Conservation (phyloP, 2,113 vertebrate genomes). For the Mirounga angustirostris region DNA sequence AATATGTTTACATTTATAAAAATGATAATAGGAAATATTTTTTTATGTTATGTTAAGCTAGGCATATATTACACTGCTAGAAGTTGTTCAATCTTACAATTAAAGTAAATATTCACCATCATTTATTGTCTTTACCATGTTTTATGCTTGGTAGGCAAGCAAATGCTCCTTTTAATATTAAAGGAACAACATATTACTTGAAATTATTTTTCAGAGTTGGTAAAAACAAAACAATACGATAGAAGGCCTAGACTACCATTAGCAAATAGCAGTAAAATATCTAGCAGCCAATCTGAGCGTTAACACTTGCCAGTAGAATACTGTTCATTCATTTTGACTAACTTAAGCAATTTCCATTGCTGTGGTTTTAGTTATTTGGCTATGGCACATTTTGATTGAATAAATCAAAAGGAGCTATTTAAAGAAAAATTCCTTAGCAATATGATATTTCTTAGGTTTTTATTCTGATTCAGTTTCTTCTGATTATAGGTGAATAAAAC, state of each 20-base stretch:
- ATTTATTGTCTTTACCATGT: neutral
- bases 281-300: neutral
- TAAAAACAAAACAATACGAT: neutral
- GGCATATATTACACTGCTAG: neutral
- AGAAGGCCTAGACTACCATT: neutral
- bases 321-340: neutral
- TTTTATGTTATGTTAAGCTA: neutral
- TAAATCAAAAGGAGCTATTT: neutral
- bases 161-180: conserved; percentile 20
- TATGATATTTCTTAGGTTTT: neutral
- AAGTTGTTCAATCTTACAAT: neutral
- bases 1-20: neutral
- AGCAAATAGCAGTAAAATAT: neutral
- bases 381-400: neutral
- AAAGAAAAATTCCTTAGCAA: neutral
- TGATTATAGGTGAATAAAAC: neutral
- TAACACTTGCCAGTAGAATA: neutral
- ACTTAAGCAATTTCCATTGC: neutral
- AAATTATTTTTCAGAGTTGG: neutral
- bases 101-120: neutral
- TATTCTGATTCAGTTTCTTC: neutral
- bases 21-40: neutral
- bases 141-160: neutral
- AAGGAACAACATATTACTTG: neutral
- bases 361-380: neutral